A percentile compares a stretch with the other conserved stretches of the same genome.
phyloP scores from a whole-genome alignment of 2,113 vertebrate species.

The Myrmophylax atrothorax region DNA sequence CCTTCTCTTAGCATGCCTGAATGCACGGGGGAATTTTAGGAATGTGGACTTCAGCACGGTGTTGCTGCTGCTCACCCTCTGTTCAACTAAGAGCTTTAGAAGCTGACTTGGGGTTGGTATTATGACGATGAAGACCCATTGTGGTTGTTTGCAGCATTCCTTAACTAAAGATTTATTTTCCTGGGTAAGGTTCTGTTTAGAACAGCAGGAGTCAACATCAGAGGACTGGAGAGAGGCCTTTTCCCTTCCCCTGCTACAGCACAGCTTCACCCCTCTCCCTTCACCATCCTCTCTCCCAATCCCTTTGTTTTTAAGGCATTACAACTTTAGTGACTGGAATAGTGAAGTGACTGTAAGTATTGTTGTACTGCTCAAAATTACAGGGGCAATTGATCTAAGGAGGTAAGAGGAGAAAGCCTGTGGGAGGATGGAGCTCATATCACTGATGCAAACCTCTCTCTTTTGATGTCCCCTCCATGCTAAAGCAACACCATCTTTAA shows the following conservation, averaged over 20 bases:
- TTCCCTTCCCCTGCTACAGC: not conserved
- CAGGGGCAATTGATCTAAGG: not conserved
- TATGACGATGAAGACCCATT: constrained; percentile 3
- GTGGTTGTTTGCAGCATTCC: constrained; percentile 48
- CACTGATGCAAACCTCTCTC: not conserved
- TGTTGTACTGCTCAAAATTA: not conserved
- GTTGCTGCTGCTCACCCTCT: not conserved
- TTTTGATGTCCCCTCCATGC: not conserved
- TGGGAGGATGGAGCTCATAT: not conserved
- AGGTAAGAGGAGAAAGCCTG: not conserved
- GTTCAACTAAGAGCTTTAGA: constrained; percentile 15
- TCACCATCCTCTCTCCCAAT: not conserved
- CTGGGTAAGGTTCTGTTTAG: constrained; percentile 27
- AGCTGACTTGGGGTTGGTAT: not conserved
- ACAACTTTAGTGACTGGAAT: not conserved
- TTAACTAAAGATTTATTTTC: constrained; percentile 63
- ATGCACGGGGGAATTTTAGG: constrained; percentile 3
- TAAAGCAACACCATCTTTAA: not conserved
- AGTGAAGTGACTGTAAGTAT: not conserved
- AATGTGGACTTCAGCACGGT: constrained; percentile 1
- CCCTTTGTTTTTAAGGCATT: not conserved
- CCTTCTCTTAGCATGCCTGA: not conserved
- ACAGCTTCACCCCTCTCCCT: not conserved
- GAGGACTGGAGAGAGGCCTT: not conserved
- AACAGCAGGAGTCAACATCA: constrained; percentile 27